Evolutionary conservation across 2,888 invertebrate species (phyloP).

Genomic region (Pyrochroa serraticornis): DNA sequence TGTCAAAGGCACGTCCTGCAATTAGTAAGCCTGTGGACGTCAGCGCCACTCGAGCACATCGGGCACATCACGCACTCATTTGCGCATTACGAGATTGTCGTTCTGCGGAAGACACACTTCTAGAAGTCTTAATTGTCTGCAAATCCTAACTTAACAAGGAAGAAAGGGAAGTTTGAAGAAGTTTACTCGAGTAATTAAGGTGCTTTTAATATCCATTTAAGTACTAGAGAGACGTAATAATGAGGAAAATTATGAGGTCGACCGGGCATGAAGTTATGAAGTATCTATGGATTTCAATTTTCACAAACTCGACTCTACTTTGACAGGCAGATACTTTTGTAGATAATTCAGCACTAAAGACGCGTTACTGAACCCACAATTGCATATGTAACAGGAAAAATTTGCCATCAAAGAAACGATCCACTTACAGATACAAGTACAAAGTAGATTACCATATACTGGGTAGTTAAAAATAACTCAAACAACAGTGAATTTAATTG

Average conservation of each 20-base stretch:
- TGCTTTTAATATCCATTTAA: slow-evolving; percentile 22
- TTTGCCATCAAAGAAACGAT: too few species aligned
- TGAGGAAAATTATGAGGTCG: slow-evolving; percentile 11
- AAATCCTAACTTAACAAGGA: slow-evolving; percentile 45
- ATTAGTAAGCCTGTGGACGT: slow-evolving; percentile 43
- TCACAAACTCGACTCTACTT: too few species aligned
- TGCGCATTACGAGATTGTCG: slow-evolving; percentile 32
- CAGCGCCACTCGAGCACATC: slow-evolving; percentile 38
- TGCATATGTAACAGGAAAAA: too few species aligned
- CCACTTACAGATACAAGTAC: too few species aligned
- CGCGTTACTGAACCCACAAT: too few species aligned
- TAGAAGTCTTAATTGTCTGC: slow-evolving; percentile 46
- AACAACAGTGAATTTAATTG: too few species aligned
- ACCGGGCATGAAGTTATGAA: not conserved
- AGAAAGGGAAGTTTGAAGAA: slow-evolving; percentile 41
- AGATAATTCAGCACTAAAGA: too few species aligned
- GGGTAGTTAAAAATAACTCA: too few species aligned
- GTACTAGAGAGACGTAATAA: not conserved
- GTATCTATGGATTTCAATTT: too few species aligned
- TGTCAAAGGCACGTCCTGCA: slow-evolving; percentile 45
- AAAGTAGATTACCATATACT: too few species aligned
- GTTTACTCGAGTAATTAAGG: slow-evolving; percentile 27
- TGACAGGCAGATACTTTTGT: too few species aligned
- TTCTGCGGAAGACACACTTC: slow-evolving; percentile 33
- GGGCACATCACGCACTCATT: slow-evolving; percentile 36